phyloP scores from a whole-genome alignment of 1,140 invertebrate genomes.

The Trachelipus rathkii region DNA sequence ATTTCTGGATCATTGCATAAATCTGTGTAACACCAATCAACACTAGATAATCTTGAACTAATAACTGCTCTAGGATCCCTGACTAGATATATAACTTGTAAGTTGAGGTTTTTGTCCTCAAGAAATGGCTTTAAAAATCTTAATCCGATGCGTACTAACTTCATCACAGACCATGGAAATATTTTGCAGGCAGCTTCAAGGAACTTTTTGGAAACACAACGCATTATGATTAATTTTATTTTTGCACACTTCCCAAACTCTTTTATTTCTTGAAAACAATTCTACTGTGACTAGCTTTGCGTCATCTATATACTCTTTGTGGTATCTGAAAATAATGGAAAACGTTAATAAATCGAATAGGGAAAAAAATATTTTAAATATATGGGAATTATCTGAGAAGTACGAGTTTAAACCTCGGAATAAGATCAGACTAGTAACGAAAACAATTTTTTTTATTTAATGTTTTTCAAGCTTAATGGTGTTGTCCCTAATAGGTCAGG shows the following conservation, averaged over 20 bases:
- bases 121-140: constrained; percentile 66
- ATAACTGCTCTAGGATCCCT: constrained; percentile 78
- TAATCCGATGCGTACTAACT: constrained; percentile 71
- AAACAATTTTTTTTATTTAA: too few relatives aligned
- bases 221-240: constrained; percentile 21
- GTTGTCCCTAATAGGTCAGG: too few relatives aligned
- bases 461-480: too few relatives aligned
- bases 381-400: too few relatives aligned
- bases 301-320: too few relatives aligned
- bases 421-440: too few relatives aligned
- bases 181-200: constrained; percentile 59
- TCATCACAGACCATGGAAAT: constrained; percentile 83
- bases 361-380: too few relatives aligned
- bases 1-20: constrained; percentile 72
- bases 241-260: constrained; percentile 29
- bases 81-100: constrained; percentile 70
- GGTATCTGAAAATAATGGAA: too few relatives aligned
- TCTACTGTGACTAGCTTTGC: too few relatives aligned
- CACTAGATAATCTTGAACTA: constrained; percentile 63
- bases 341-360: too few relatives aligned
- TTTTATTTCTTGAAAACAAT: too few relatives aligned
- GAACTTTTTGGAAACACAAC: constrained; percentile 44
- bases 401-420: too few relatives aligned
- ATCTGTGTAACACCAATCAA: constrained; percentile 64
- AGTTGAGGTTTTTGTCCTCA: constrained; percentile 63